Percentiles rank a stretch among this genome's conserved stretches.
Conservation (phyloP, 2,113 vertebrate genomes). For the Pseudopipra pipra region DNA sequence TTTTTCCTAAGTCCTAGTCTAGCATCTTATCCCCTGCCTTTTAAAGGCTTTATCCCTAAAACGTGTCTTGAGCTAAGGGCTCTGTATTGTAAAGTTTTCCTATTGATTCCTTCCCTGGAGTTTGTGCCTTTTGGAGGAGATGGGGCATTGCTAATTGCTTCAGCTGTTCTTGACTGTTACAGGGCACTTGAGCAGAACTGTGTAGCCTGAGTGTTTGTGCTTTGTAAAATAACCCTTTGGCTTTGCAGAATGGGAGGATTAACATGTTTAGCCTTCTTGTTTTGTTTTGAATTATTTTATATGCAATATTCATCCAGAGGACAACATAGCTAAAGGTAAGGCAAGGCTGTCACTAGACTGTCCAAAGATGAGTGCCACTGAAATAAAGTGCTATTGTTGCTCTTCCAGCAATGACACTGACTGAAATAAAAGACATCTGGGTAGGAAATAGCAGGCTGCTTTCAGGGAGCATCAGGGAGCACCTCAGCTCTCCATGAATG, state of each 20-base stretch:
- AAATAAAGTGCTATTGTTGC: neutral
- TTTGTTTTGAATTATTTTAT: slow-evolving; percentile 5
- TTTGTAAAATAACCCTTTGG: neutral
- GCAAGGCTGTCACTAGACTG: neutral
- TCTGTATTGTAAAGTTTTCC: slow-evolving; percentile 13
- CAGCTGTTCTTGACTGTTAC: slow-evolving; percentile 4
- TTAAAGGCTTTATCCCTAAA: slow-evolving; percentile 19
- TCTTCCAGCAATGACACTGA: neutral
- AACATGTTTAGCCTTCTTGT: slow-evolving; percentile 5
- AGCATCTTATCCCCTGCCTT: neutral
- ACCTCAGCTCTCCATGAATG: slow-evolving; percentile 71
- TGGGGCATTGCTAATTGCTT: slow-evolving; percentile 32
- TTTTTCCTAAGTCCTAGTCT: neutral
- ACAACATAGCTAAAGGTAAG: neutral
- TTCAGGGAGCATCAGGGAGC: slow-evolving; percentile 45
- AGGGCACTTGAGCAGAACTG: neutral
- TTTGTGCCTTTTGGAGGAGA: slow-evolving; percentile 7
- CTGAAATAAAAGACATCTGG: slow-evolving; percentile 20
- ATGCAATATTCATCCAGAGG: neutral
- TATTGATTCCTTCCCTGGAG: slow-evolving; percentile 16
- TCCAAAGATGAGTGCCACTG: neutral
- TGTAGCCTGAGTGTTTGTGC: neutral
- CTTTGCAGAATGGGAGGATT: neutral
- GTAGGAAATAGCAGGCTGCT: slow-evolving; percentile 34
- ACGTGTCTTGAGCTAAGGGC: neutral